Evolutionary conservation across 2,797 vertebrate genomes (phyloP).

Genomic region (Channallabes apus): DNA sequence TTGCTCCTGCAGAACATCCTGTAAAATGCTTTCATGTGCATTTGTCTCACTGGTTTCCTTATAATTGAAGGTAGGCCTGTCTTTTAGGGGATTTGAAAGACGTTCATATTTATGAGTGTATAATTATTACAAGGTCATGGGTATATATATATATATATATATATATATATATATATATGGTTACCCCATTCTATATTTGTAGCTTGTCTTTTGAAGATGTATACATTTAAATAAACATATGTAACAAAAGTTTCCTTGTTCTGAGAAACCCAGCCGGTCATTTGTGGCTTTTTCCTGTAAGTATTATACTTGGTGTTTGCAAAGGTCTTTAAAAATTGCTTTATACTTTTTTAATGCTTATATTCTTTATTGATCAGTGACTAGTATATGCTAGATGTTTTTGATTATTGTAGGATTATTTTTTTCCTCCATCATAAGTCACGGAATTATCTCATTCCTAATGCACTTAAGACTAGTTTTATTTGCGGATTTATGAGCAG

Average conservation of each 20-base stretch:
- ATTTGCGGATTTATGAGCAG: conserved; percentile 43
- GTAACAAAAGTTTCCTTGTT: not conserved
- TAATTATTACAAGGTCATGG: not conserved
- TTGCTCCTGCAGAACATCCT: conserved; percentile 9
- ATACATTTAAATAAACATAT: not conserved
- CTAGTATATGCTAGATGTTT: conserved; percentile 9
- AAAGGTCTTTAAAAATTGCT: not conserved
- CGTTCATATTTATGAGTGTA: not conserved
- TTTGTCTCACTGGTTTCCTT: not conserved
- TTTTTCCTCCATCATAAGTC: not conserved
- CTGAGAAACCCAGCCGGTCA: not conserved
- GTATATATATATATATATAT: no score
- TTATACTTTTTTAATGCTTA: not conserved
- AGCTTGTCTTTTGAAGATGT: no score
- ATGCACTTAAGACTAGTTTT: conserved; percentile 32
- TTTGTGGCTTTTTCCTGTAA: not conserved
- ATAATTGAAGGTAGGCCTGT: not conserved
- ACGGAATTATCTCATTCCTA: conserved; percentile 33
- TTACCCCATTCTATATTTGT: not conserved
- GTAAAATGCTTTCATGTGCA: not conserved
- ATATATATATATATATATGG: no score
- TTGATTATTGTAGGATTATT: not conserved
- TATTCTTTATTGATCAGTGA: not conserved
- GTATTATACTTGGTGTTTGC: not conserved
- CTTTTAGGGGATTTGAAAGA: conserved; percentile 8